Percentiles rank a stretch among this genome's conserved stretches.
Evolutionary conservation across 2,113 vertebrate genomes (phyloP).

Genomic region (Scartelaos histophorus): DNA sequence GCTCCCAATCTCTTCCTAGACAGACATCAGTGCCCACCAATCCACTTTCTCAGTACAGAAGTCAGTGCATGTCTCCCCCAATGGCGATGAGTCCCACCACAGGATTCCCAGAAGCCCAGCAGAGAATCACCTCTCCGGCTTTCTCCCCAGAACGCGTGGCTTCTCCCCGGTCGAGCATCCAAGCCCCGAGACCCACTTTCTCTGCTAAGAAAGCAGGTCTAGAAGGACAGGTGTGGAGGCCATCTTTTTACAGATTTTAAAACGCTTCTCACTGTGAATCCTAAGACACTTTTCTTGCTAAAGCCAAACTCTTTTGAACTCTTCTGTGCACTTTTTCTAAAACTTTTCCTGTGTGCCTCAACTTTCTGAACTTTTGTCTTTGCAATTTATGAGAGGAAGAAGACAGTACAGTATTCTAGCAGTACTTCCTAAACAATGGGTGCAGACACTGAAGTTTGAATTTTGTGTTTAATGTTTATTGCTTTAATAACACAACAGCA

Average conservation of each 20-base stretch:
- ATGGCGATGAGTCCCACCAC: slow-evolving; percentile 54
- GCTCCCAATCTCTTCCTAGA: slow-evolving; percentile 58
- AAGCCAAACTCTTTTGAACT: slow-evolving; percentile 4
- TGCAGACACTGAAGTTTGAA: not conserved
- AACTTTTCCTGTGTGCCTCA: slow-evolving; percentile 23
- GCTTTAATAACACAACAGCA: not conserved
- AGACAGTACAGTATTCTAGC: not conserved
- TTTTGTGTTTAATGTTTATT: not conserved
- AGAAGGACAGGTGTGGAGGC: slow-evolving; percentile 97
- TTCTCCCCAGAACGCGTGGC: slow-evolving; percentile 76
- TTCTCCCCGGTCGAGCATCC: slow-evolving; percentile 78
- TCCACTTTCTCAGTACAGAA: slow-evolving; percentile 73
- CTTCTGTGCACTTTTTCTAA: slow-evolving; percentile 18
- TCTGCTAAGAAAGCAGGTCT: slow-evolving; percentile 91
- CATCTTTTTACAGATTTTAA: slow-evolving; percentile 85
- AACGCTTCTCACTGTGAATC: slow-evolving; percentile 22
- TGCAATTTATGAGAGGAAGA: slow-evolving; percentile 8
- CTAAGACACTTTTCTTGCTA: not conserved
- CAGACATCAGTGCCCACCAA: slow-evolving; percentile 79
- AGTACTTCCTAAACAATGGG: not conserved
- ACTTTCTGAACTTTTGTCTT: slow-evolving; percentile 10
- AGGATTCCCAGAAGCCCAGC: slow-evolving; percentile 44
- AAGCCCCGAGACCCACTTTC: slow-evolving; percentile 91
- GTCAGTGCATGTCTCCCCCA: slow-evolving; percentile 71
- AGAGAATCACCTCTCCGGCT: slow-evolving; percentile 74